Conservation (phyloP, 1,140 invertebrate species). For the Drosophila tsacasi region DNA sequence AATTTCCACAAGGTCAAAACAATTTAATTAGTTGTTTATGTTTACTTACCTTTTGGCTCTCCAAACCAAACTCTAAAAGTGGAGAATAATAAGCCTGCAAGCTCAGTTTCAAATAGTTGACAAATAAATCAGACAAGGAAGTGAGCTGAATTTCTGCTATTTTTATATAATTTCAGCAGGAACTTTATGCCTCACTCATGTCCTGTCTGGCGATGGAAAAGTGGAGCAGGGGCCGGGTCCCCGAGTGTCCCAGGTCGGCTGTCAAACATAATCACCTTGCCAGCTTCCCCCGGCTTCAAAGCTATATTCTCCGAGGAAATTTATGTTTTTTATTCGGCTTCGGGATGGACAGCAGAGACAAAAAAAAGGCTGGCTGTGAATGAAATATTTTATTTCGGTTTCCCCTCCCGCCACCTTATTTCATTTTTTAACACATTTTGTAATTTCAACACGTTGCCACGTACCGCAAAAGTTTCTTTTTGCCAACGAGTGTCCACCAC, state of each 20-base stretch:
- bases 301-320: conserved; percentile 80
- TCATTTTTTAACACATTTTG: conserved; percentile 77
- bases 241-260: conserved; percentile 71
- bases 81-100: background rate
- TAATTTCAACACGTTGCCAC: conserved; percentile 81
- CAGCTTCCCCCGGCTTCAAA: conserved; percentile 26
- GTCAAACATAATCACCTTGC: conserved; percentile 81
- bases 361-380: conserved; percentile 58
- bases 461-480: conserved; percentile 60
- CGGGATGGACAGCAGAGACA: conserved; percentile 26
- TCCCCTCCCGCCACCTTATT: background rate
- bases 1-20: background rate
- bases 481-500: conserved; percentile 61
- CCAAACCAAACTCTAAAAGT: background rate
- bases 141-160: conserved; percentile 32
- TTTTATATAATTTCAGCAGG: background rate
- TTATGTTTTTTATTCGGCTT: conserved; percentile 66
- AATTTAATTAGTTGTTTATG: conserved; percentile 5
- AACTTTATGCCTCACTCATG: conserved; percentile 49
- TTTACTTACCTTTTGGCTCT: background rate
- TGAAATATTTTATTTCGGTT: conserved; percentile 78
- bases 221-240: conserved; percentile 29
- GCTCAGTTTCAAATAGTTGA: conserved; percentile 6
- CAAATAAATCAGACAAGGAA: conserved; percentile 27
- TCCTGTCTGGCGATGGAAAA: conserved; percentile 51